Percentiles rank a stretch among this genome's conserved stretches.
Evolutionary conservation across 2,888 invertebrate genomes (phyloP).

Genomic region (Folsomia manolachei): DNA sequence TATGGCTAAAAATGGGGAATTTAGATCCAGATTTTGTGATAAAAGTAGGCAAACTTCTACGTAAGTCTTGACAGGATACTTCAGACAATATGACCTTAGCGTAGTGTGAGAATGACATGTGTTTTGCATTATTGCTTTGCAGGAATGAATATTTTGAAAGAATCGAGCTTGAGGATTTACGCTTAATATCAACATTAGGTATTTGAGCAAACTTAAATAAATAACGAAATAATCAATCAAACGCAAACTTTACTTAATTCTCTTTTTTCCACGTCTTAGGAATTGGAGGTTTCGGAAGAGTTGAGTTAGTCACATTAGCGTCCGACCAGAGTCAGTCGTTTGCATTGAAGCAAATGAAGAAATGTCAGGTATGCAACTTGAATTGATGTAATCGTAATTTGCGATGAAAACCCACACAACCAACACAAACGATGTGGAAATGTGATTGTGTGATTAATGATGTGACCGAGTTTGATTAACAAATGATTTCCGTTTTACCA

Average conservation of each 20-base stretch:
- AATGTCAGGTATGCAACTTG: slow-evolving; percentile 66
- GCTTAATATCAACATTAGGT: slow-evolving; percentile 71
- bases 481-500: too few relatives aligned
- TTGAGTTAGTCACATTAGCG: slow-evolving; percentile 65
- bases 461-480: too few relatives aligned
- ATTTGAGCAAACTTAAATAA: too few relatives aligned
- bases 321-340: slow-evolving; percentile 52
- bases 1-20: slow-evolving; percentile 10
- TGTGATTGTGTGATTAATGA: not conserved
- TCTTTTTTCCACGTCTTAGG: too few relatives aligned
- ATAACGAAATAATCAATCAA: too few relatives aligned
- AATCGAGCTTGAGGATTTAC: slow-evolving; percentile 73
- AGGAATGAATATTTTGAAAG: slow-evolving; percentile 56
- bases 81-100: too few relatives aligned
- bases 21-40: not conserved
- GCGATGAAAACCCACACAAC: not conserved
- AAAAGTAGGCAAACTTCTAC: not conserved
- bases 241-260: too few relatives aligned
- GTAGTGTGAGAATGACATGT: too few relatives aligned
- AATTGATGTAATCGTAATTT: not conserved
- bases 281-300: slow-evolving; percentile 89
- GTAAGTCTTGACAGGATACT: not conserved
- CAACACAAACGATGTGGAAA: not conserved
- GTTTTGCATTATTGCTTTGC: not conserved
- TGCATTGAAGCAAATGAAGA: slow-evolving; percentile 84